Evolutionary conservation across 2,797 vertebrate species (phyloP).

Genomic region (Tachyglossus aculeatus): DNA sequence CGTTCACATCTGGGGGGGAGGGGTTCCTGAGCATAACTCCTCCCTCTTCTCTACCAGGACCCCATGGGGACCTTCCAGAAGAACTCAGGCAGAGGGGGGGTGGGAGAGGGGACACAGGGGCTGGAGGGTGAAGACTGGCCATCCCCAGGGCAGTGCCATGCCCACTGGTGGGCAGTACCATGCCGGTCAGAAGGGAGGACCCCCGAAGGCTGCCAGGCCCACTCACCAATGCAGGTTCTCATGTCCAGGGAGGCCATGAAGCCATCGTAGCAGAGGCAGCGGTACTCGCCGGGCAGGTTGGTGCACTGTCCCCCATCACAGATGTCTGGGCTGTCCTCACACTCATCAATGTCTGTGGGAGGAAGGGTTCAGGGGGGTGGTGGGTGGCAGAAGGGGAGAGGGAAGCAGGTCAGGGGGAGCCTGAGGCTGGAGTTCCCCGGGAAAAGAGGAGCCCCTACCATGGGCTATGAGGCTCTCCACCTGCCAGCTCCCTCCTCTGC

Average conservation of each 20-base stretch:
- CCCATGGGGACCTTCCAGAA: background rate
- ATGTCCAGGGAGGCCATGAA: constrained; percentile 92
- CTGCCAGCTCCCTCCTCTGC: too few species aligned
- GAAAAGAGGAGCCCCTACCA: too few species aligned
- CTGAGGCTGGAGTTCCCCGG: background rate
- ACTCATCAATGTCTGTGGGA: constrained; percentile 89
- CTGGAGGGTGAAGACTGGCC: rapidly evolving
- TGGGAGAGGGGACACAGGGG: background rate
- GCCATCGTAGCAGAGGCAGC: constrained; percentile 90
- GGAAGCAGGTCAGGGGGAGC: rapidly evolving
- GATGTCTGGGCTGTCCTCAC: constrained; percentile 89
- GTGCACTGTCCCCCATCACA: constrained; percentile 91
- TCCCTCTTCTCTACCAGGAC: background rate
- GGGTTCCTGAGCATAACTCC: background rate
- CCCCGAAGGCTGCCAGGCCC: background rate
- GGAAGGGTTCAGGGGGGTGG: background rate
- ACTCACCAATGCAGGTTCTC: constrained; percentile 89
- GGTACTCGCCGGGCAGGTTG: constrained; percentile 90
- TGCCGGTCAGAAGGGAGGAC: background rate
- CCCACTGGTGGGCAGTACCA: too few species aligned
- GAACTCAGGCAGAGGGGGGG: background rate
- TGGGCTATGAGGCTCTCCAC: too few species aligned
- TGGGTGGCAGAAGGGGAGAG: background rate
- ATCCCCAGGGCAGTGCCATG: too few species aligned
- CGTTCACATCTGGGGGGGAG: constrained; percentile 84